A percentile compares a stretch with the other conserved stretches of the same genome.
Evolutionary conservation across 1,140 invertebrate species (phyloP).

Genomic region (Oscheius sp.): DNA sequence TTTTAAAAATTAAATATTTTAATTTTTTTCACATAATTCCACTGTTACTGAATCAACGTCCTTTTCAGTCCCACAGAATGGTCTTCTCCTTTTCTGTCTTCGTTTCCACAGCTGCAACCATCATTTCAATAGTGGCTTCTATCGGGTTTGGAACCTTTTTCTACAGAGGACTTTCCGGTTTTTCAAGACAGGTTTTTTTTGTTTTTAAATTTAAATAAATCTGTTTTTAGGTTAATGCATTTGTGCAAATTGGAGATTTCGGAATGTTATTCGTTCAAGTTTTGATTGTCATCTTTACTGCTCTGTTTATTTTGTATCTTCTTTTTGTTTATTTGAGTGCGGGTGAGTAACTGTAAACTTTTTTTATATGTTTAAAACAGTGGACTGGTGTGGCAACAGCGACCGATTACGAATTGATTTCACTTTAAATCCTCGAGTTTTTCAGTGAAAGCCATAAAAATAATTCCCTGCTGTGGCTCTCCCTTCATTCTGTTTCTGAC

Average conservation of each 20-base stretch:
- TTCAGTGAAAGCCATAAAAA: background rate
- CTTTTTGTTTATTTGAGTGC: constrained; percentile 4
- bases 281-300: background rate
- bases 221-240: constrained; percentile 15
- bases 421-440: background rate
- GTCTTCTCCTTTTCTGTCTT: background rate
- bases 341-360: constrained; percentile 1
- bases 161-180: constrained; percentile 8
- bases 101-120: background rate
- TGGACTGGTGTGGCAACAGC: too few species aligned
- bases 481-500: constrained; percentile 17
- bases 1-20: too few species aligned
- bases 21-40: too few species aligned
- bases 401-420: background rate
- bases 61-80: background rate
- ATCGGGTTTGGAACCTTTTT: background rate
- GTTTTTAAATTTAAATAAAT: background rate
- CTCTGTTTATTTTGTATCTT: constrained; percentile 13
- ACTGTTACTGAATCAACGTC: background rate
- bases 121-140: background rate
- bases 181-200: background rate
- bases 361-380: background rate
- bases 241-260: constrained; percentile 14
- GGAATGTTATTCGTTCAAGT: background rate
- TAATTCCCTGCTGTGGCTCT: background rate